Evolutionary conservation across 37 sponge, comb jelly and placozoan genomes (phyloP), one percentile per base, ranked within the genome.

Genomic region (Eunapius fragilis): DNA sequence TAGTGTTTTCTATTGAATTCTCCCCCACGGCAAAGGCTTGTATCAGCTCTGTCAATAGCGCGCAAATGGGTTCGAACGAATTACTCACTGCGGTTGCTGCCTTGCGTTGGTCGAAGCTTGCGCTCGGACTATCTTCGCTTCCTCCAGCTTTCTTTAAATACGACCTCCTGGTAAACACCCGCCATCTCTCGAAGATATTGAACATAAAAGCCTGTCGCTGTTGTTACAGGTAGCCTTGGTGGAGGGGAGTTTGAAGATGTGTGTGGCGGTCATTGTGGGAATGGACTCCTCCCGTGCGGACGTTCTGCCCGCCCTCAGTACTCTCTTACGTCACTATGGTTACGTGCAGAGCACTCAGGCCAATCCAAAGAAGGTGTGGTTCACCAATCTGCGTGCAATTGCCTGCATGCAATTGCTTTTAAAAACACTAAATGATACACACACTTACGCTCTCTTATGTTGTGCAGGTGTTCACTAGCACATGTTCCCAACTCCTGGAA

Each of bases 331-430:
- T 2, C 74, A 85, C 27, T 90, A 58, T 38, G 27, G 30, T 30
- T 85, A 90, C 37, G 50, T 85, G 11, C 86, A 85, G 48, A 37
- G 82, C 27, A 85, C 49, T 11, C 90, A 85, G 25, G 90, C 86
- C 13, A 90, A 90, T 67, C 85, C 73, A 30, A 85, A 90, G 81
- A 90, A 90, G 78, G 85, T 84, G 3, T 41, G 41, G 41, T 41
- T 36, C 28, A 74, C 24, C 26, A 30, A 23, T 6, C n/a, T n/a
- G n/a, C n/a, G n/a, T n/a, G n/a, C n/a, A n/a, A n/a, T n/a, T n/a
- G n/a, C n/a, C n/a, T n/a, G n/a, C n/a, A n/a, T n/a, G n/a, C n/a
- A n/a, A n/a, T n/a, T n/a, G n/a, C n/a, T n/a, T n/a, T n/a, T n/a
- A n/a, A n/a, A n/a, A n/a, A n/a, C n/a, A n/a, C n/a, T n/a, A n/a